These are phyloP conservation scores for Agrochola lychnidis DNA, from an alignment of 2,888 invertebrate genomes.

Conservation along the genomic window DNA sequence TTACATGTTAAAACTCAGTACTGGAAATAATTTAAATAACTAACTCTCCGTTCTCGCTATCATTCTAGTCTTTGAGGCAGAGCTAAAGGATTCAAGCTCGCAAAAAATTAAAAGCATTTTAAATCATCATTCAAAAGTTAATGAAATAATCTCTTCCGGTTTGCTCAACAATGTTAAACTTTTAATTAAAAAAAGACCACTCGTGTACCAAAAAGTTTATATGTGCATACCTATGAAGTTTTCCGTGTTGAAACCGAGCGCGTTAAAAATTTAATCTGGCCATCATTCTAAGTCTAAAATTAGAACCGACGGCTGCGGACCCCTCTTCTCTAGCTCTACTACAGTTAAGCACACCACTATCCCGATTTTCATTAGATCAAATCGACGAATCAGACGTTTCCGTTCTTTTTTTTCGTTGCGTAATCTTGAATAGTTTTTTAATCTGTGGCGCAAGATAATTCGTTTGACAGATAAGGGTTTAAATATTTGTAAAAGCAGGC, in stretches of 20 bases:
- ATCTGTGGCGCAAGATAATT: constrained; percentile 21
- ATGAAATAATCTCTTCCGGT: constrained; percentile 50
- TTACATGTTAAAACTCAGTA: not conserved
- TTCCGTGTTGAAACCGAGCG: constrained; percentile 50
- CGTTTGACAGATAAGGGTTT: constrained; percentile 35
- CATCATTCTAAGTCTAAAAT: constrained; percentile 64
- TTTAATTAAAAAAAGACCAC: constrained; percentile 59
- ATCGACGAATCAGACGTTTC: constrained; percentile 51
- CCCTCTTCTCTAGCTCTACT: constrained; percentile 49
- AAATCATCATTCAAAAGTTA: constrained; percentile 37
- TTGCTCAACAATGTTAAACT: constrained; percentile 44
- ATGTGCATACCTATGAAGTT: constrained; percentile 57
- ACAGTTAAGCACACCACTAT: constrained; percentile 62
- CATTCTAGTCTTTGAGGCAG: not conserved
- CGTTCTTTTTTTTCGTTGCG: constrained; percentile 39
- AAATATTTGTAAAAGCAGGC: not conserved
- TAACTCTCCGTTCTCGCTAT: not conserved
- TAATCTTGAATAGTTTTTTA: constrained; percentile 25
- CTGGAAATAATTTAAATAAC: not conserved
- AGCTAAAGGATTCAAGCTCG: not conserved
- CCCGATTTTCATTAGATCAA: constrained; percentile 58
- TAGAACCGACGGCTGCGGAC: constrained; percentile 55
- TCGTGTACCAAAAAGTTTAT: constrained; percentile 53
- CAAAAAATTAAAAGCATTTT: constrained; percentile 37
- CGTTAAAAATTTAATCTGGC: constrained; percentile 65